Base-by-base conservation (phyloP, 2,113 vertebrate species). In the Butorides virescens region DNA sequence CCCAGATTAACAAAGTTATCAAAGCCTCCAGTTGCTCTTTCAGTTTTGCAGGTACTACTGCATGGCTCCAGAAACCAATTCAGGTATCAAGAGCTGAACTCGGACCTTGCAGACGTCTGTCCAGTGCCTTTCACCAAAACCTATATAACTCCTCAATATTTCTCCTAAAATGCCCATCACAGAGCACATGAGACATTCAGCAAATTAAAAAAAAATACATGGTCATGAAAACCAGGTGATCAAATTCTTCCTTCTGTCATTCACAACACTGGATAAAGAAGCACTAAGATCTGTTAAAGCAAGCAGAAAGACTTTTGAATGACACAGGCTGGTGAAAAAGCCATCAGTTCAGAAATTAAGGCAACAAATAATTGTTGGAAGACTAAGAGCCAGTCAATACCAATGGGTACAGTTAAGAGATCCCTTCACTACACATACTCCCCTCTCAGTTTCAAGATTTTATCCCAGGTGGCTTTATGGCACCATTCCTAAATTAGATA, bases 401-500 rank as follows among this genome's bases (percentile, higher is more conserved):
- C 37, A 67, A 49, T 6, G 73, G 66, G 49, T 89, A 65, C 22
- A 53, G n/a, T 81, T 89, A 94, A 77, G 47, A 86, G 36, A 46
- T 71, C 10, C 26, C n/a, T 92, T 76, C 76, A 27, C 30, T 49
- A 27, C 7, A 30, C 10, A 30, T 18, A 15, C 2, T 19, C 9
- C 9, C 5, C 9, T 55, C 32, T 78, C n/a, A 36, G 29, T 72
- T 73, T 89, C 73, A 92, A 81, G 46, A 29, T 56, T 92, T 88
- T 92, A 62, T 89, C 83, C 86, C 77, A 84, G 29, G 59, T 84
- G 79, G 44, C 6, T 92, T 91, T 83, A 73, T 36, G 84, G 66
- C 83, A 89, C 63, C 53, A 82, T 65, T 90, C n/a, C 34, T 87
- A 72, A 81, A 79, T 72, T 66, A 70, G 39, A 85, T 68, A 93